phyloP scores from a whole-genome alignment of 1,140 invertebrate species.

The Diabrotica undecimpunctata region DNA sequence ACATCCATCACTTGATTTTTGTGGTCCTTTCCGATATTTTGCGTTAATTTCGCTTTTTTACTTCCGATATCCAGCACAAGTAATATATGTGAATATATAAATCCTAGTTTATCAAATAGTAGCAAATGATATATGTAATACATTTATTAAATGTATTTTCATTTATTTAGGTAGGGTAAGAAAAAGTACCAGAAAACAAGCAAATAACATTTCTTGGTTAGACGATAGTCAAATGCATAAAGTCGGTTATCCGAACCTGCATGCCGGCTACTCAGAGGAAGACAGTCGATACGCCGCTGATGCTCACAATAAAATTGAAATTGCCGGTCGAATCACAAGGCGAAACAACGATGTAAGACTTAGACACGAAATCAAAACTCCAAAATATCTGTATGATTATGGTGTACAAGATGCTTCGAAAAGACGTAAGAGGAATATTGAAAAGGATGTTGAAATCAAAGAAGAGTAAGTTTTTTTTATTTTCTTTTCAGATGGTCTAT shows the following conservation, averaged over 20 bases:
- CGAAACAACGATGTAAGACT: constrained; percentile 19
- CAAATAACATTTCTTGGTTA: constrained; percentile 52
- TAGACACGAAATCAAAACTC: constrained; percentile 25
- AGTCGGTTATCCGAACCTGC: constrained; percentile 45
- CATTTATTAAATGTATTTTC: neutral
- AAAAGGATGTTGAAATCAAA: constrained; percentile 10
- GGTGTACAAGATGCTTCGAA: constrained; percentile 23
- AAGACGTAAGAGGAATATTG: constrained; percentile 4
- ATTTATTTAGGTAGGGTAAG: constrained; percentile 43
- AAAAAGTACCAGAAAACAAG: constrained; percentile 57
- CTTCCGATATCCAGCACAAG: no score
- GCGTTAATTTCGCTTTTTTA: no score
- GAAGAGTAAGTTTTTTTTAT: neutral
- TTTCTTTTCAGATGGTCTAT: no score
- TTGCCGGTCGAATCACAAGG: constrained; percentile 15
- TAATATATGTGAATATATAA: no score
- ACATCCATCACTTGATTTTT: no score
- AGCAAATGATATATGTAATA: no score
- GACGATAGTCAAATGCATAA: constrained; percentile 46
- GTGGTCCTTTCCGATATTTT: no score
- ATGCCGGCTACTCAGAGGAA: constrained; percentile 43
- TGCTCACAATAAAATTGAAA: constrained; percentile 25
- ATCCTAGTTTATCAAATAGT: no score
- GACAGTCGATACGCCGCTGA: constrained; percentile 42
- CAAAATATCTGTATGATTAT: constrained; percentile 33